These are phyloP conservation scores for Ivindomyrus marchei DNA, from an alignment of 2,113 vertebrate genomes.

Conservation along the genomic window DNA sequence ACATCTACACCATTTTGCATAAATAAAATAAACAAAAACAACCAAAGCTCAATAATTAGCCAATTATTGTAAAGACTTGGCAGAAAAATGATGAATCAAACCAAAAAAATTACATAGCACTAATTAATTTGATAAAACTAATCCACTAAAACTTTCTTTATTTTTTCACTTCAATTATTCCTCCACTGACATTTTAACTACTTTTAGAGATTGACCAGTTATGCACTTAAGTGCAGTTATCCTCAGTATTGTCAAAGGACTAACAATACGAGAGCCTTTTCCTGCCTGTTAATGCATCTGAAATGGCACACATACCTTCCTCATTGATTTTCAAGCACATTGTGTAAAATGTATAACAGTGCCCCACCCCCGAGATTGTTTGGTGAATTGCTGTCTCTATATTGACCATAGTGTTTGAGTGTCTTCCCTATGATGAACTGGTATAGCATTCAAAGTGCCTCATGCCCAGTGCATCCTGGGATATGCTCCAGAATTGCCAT, in stretches of 20 bases:
- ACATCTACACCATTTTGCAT: background rate
- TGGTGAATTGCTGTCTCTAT: background rate
- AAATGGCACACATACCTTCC: background rate
- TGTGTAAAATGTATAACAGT: background rate
- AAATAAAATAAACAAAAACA: background rate
- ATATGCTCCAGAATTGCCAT: background rate
- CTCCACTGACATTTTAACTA: background rate
- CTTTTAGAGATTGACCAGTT: background rate
- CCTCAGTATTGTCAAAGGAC: background rate
- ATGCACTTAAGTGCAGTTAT: background rate
- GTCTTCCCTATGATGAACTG: background rate
- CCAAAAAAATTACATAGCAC: background rate
- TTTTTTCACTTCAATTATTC: background rate
- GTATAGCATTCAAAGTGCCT: background rate
- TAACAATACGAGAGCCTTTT: background rate
- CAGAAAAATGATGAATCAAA: background rate
- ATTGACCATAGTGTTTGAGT: background rate
- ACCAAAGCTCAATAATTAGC: background rate
- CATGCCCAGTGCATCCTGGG: background rate
- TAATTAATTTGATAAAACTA: background rate
- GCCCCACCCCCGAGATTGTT: background rate
- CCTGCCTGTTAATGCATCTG: background rate
- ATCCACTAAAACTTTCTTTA: background rate
- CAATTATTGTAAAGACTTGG: background rate
- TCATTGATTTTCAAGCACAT: background rate